These are phyloP conservation scores for Anhinga rufa DNA, from an alignment of 2,113 vertebrate genomes.

Conservation along the genomic window DNA sequence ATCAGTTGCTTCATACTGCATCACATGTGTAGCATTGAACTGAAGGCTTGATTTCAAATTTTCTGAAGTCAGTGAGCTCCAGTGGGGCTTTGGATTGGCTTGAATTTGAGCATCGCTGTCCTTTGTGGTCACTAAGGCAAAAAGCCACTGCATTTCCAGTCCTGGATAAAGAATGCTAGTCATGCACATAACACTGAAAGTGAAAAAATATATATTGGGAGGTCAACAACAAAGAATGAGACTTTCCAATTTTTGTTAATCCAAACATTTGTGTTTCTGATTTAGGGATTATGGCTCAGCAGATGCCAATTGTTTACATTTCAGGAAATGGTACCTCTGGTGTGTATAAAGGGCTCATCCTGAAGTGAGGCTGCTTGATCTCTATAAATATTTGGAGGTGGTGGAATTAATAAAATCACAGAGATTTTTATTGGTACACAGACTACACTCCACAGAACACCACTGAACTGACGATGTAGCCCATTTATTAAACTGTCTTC, in stretches of 20 bases:
- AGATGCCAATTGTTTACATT: constrained; percentile 37
- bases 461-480: not conserved
- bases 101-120: not conserved
- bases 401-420: not conserved
- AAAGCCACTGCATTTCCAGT: not conserved
- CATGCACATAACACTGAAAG: not conserved
- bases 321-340: constrained; percentile 10
- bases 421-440: not conserved
- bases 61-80: not conserved
- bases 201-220: not conserved
- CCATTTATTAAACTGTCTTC: not conserved
- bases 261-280: constrained; percentile 52
- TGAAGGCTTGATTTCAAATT: not conserved
- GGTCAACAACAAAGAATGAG: not conserved
- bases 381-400: constrained; percentile 55
- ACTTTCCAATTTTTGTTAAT: constrained; percentile 6
- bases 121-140: not conserved
- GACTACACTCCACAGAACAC: not conserved
- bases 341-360: constrained; percentile 27
- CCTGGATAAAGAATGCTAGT: not conserved
- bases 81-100: not conserved
- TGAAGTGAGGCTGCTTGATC: constrained; percentile 27
- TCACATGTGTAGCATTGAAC: not conserved
- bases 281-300: constrained; percentile 37
- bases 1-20: not conserved